Percentiles rank a stretch among this genome's conserved stretches.
Evolutionary conservation across 2,113 vertebrate genomes (phyloP).

Genomic region (Thalassarche chlororhynchos): DNA sequence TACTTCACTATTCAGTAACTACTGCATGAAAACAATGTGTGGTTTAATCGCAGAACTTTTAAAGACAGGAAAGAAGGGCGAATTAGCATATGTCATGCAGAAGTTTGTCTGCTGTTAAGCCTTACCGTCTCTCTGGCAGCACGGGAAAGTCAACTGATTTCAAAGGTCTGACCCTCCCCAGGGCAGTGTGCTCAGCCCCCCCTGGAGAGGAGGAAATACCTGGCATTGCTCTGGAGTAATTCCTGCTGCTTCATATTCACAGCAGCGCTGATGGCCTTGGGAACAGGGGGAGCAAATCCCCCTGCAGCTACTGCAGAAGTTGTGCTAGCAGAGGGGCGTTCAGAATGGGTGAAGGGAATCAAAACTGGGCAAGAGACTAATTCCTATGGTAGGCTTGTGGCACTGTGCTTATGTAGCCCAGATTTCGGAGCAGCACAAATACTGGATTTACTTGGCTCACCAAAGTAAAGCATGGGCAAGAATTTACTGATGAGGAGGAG

Average conservation of each 20-base stretch:
- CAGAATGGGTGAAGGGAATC: not conserved
- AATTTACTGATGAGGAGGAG: not conserved
- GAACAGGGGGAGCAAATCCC: not conserved
- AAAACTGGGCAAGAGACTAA: not conserved
- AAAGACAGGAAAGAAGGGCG: conserved; percentile 24
- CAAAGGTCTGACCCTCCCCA: conserved; percentile 1
- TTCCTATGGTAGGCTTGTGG: not conserved
- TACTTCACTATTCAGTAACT: not conserved
- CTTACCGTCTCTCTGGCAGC: not conserved
- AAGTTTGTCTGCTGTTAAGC: conserved; percentile 6
- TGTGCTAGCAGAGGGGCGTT: not conserved
- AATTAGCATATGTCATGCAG: conserved; percentile 21
- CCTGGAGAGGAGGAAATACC: not conserved
- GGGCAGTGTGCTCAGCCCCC: not conserved
- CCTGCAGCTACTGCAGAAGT: not conserved
- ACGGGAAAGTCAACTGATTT: not conserved
- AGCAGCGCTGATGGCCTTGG: not conserved
- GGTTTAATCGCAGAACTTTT: conserved; percentile 56
- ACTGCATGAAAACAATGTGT: not conserved
- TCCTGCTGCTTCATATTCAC: not conserved
- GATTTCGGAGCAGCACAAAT: not conserved
- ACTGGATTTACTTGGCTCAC: not conserved
- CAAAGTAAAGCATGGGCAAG: not conserved
- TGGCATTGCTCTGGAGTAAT: not conserved
- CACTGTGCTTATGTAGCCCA: not conserved